phyloP scores from a whole-genome alignment of 2,888 invertebrate genomes.

The Bombylius discolor region DNA sequence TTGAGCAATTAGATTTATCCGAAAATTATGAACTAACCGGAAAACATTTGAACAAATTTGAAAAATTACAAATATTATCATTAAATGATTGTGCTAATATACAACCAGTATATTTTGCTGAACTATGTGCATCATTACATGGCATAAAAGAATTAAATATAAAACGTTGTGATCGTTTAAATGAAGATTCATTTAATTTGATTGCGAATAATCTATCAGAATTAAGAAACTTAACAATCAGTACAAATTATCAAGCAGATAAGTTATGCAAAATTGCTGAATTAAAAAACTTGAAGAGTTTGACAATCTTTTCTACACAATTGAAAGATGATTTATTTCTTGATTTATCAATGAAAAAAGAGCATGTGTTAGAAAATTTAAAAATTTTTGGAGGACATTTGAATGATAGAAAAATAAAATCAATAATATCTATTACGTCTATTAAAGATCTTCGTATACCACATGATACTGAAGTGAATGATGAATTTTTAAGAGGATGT shows the following conservation, averaged over 20 bases:
- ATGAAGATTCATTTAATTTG: background rate
- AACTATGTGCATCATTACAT: conserved; percentile 3
- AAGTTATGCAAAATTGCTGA: conserved; percentile 1
- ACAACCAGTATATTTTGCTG: conserved; percentile 8
- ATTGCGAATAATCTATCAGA: conserved; percentile 4
- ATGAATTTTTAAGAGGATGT: conserved; percentile 1
- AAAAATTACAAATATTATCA: conserved; percentile 6
- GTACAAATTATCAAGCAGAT: conserved; percentile 3
- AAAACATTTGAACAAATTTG: conserved; percentile 7
- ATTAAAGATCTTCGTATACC: conserved; percentile 1
- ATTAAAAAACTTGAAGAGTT: conserved; percentile 2
- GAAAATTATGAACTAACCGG: conserved; percentile 10
- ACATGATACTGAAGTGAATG: background rate
- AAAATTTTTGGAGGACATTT: background rate
- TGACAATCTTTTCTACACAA: conserved; percentile 3
- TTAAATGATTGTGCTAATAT: conserved; percentile 11
- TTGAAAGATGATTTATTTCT: conserved; percentile 1
- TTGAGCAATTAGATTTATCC: conserved; percentile 10
- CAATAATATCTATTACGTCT: background rate
- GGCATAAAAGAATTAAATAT: conserved; percentile 12
- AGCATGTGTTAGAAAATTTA: conserved; percentile 1
- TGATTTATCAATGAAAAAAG: conserved; percentile 1
- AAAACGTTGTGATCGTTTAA: conserved; percentile 9
- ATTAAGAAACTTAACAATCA: conserved; percentile 7
- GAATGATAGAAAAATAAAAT: background rate